Percentiles rank a stretch among this genome's conserved stretches.
Conservation (phyloP, 2,797 vertebrate species). For the Gymnothorax javanicus region DNA sequence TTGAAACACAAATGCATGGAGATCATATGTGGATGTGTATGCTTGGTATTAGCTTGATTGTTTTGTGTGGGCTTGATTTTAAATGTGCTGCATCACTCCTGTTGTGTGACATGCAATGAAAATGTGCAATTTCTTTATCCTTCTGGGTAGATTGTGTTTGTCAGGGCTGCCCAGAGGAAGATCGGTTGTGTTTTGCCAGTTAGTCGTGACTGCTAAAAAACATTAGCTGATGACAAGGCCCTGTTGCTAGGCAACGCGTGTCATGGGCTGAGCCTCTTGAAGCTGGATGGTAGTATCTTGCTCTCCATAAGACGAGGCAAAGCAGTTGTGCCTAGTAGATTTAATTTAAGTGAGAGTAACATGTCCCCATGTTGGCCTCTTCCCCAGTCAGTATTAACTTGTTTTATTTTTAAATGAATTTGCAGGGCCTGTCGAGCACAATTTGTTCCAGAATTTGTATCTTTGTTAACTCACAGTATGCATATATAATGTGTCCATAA, state of each 20-base stretch:
- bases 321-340: slow-evolving; percentile 47
- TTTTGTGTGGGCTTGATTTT: slow-evolving; percentile 32
- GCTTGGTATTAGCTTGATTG: neutral
- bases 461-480: neutral
- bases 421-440: neutral
- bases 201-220: slow-evolving; percentile 90
- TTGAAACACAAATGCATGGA: neutral
- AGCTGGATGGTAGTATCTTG: slow-evolving; percentile 72
- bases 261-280: slow-evolving; percentile 80
- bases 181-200: slow-evolving; percentile 77
- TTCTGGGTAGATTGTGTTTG: slow-evolving; percentile 61
- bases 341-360: neutral
- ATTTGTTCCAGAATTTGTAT: neutral
- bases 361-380: neutral
- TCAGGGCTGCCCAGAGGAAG: slow-evolving; percentile 65
- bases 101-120: slow-evolving; percentile 11
- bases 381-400: neutral
- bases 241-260: slow-evolving; percentile 84
- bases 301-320: slow-evolving; percentile 62
- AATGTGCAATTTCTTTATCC: slow-evolving; percentile 26
- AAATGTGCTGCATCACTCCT: slow-evolving; percentile 3
- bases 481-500: neutral
- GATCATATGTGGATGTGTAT: neutral
- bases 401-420: neutral
- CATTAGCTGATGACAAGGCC: slow-evolving; percentile 86